Evolutionary conservation across 2,888 invertebrate species (phyloP), one percentile per base, ranked within the genome.

Genomic region (Boloria selene): DNA sequence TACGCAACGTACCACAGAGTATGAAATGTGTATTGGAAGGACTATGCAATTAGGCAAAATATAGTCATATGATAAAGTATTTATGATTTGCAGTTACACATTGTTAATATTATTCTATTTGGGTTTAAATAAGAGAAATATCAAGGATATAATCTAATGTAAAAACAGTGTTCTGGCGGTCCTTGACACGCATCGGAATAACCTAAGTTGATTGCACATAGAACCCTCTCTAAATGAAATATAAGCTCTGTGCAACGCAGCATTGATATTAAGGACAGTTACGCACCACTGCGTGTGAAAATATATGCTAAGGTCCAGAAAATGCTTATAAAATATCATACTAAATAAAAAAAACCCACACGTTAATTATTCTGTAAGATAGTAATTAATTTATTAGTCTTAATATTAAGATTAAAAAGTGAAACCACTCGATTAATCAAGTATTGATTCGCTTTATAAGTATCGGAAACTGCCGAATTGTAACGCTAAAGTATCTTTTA

Each of bases 1-100:
- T 71, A 61, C 61, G 47, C 44, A 61, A 66, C 55, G 51, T 49
- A 47, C 47, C 58, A 47, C 4, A 58, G 58, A 59, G 16, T 31
- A 31, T 59, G 16, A 16, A 49, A 59, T 31, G 26, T 31, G 26
- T 58, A 47, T 22, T 47, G 58, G 45, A 58, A 58, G 13, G 58
- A 38, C 31, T 38, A 38, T 7, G 17, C 13, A 17, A 7, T 31
- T 54, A 6, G 14, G 3, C 17, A 54, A 54, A 42, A 42, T 18
- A 14, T 54, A 16, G 4, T 13, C 16, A 5, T 13, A 2, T 17
- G 6, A 18, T 17, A 18, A 13, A 50, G 18, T 17, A 50, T 50
- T 17, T 49, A 7, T 5, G 3, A n/a, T 49, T n/a, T 16, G 5
- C 10, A 10, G 18, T 52, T n/a, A 52, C 3, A 22, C 26, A 13